Evolutionary conservation across 2,113 vertebrate species (phyloP), one percentile per base, ranked within the genome.

Genomic region (Chloebia gouldiae): DNA sequence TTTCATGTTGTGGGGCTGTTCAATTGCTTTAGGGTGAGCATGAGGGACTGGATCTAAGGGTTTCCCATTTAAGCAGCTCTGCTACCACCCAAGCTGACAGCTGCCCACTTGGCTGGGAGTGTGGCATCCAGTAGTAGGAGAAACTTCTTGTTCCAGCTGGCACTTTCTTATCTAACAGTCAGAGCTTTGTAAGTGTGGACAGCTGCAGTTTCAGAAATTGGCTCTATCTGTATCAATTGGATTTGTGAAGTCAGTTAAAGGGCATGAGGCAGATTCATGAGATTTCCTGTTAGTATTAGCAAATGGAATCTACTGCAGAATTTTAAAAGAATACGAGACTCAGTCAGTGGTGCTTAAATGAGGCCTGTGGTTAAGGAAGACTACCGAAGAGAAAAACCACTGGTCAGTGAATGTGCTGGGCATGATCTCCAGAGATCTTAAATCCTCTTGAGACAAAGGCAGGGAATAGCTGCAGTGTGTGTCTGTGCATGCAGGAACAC

Each of bases 61-160:
- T 93, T 96, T 96, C 90, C 92, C 92, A 86, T 96, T 97, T 77
- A 93, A 93, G 86, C 91, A 84, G 92, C 79, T 90, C 96, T 97
- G 92, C 96, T 13, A 93, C 98, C 98, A 98, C 98, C 98, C 96
- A 94, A 95, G 98, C 97, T 91, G 97, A 98, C 98, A 99, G 98
- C 98, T 98, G 98, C 98, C 98, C 75, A 65, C 97, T 98, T 98
- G 98, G 98, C 98, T 98, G 96, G 95, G 93, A 96, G 96, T 63
- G 91, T 97, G 98, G 98, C 97, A 98, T 98, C 98, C 96, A 91
- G 96, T 97, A 97, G 98, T 98, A 98, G 97, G 97, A 98, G 98
- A 98, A 98, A 98, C 97, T 97, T 96, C 97, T 98, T 96, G 95
- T 97, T 99, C 98, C 98, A 99, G 98, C 98, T 99, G 98, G 98